Percentiles rank a stretch among this genome's conserved stretches.
phyloP scores from a whole-genome alignment of 2,113 vertebrate genomes.

The Spheniscus mendiculus region DNA sequence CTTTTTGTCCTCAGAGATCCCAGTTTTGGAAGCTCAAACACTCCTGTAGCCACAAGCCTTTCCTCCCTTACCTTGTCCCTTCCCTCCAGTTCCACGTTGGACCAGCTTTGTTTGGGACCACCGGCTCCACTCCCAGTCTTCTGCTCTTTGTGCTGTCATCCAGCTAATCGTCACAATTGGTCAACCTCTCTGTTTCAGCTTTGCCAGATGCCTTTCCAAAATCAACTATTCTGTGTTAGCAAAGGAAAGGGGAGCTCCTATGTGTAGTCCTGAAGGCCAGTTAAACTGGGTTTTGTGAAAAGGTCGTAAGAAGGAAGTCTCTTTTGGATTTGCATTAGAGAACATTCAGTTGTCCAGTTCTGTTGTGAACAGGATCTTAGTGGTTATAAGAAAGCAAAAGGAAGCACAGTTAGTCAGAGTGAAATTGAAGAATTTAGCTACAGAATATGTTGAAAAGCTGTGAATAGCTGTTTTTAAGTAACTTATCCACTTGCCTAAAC shows the following conservation, averaged over 20 bases:
- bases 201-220: background rate
- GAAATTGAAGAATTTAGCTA: background rate
- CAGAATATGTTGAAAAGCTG: background rate
- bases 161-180: rapidly evolving
- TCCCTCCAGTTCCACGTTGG: background rate
- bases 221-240: background rate
- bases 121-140: rapidly evolving
- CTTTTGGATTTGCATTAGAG: background rate
- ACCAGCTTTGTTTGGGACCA: background rate
- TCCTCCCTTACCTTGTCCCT: background rate
- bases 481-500: background rate
- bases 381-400: background rate
- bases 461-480: background rate
- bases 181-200: background rate
- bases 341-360: background rate
- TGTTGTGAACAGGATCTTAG: background rate
- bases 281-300: background rate
- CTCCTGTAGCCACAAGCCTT: background rate
- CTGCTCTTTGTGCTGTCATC: background rate
- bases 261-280: background rate
- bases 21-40: background rate
- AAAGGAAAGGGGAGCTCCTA: background rate
- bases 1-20: background rate
- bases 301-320: background rate
- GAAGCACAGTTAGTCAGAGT: background rate